Evolutionary conservation across 2,113 vertebrate genomes (phyloP).

Genomic region (Maccullochella peelii): DNA sequence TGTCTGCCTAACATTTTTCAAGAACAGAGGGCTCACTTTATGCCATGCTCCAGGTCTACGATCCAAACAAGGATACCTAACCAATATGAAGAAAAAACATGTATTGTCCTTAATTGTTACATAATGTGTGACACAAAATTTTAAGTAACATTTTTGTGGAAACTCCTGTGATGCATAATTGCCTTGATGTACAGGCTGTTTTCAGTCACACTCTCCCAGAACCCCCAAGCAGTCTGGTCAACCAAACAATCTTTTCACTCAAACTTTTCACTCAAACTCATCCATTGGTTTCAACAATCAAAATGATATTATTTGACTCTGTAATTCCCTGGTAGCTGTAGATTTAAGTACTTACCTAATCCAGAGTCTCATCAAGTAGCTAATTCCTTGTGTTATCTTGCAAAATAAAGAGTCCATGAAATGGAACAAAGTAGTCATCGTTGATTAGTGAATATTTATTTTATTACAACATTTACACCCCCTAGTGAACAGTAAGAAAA

Average conservation of each 20-base stretch:
- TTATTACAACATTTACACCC: not conserved
- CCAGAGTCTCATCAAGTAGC: too few relatives aligned
- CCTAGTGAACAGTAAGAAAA: not conserved
- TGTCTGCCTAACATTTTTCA: not conserved
- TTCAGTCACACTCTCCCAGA: too few relatives aligned
- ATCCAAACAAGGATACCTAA: not conserved
- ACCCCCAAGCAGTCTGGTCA: not conserved
- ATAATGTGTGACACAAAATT: not conserved
- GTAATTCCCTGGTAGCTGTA: not conserved
- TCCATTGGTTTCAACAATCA: not conserved
- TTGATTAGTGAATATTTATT: slow-evolving; percentile 18
- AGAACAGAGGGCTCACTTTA: not conserved
- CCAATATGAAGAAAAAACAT: not conserved
- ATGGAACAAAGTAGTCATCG: not conserved
- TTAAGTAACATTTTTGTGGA: not conserved
- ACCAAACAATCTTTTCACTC: not conserved
- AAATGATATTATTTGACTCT: not conserved
- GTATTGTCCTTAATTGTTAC: not conserved
- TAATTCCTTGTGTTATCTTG: not conserved
- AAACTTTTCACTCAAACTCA: too few relatives aligned
- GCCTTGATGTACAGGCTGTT: not conserved
- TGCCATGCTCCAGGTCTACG: not conserved
- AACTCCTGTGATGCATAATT: not conserved
- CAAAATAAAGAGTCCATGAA: not conserved
- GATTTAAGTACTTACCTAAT: not conserved